Evolutionary conservation across 2,113 vertebrate species (phyloP).

Genomic region (Ceyx melanurus): DNA sequence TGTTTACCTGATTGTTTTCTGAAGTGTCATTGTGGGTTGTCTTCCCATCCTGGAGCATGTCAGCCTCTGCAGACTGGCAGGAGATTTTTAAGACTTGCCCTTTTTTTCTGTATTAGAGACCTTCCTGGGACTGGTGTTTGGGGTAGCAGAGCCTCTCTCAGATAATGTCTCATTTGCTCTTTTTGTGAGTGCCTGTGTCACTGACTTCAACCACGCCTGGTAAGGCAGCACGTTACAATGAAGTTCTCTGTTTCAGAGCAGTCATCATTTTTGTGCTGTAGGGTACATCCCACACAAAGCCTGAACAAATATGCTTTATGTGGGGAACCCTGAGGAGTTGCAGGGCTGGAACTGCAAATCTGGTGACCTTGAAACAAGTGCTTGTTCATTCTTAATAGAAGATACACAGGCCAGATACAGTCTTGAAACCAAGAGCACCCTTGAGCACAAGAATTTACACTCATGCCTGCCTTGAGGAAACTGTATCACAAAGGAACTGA

Average conservation of each 20-base stretch:
- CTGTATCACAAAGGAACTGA: neutral
- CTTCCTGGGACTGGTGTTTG: neutral
- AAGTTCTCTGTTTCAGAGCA: conserved; percentile 39
- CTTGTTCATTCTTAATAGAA: neutral
- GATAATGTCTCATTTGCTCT: conserved; percentile 4
- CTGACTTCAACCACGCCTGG: neutral
- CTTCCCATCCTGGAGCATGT: neutral
- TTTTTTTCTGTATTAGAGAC: neutral
- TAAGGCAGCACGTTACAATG: neutral
- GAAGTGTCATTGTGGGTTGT: neutral
- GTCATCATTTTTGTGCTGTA: conserved; percentile 9
- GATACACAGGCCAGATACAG: neutral
- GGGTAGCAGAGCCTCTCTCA: conserved; percentile 4
- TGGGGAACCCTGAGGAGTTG: neutral
- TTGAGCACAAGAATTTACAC: neutral
- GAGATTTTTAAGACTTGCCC: neutral
- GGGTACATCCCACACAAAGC: conserved; percentile 48
- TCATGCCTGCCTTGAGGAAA: neutral
- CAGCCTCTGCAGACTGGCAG: neutral
- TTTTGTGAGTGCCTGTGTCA: conserved; percentile 6
- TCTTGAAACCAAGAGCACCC: neutral
- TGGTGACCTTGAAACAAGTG: conserved; percentile 4
- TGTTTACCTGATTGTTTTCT: neutral
- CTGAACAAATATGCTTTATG: conserved; percentile 62
- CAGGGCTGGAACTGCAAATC: conserved; percentile 14